A percentile compares a stretch with the other conserved stretches of the same genome.
phyloP scores from a whole-genome alignment of 1,140 invertebrate genomes.

The Triops longicaudatus region DNA sequence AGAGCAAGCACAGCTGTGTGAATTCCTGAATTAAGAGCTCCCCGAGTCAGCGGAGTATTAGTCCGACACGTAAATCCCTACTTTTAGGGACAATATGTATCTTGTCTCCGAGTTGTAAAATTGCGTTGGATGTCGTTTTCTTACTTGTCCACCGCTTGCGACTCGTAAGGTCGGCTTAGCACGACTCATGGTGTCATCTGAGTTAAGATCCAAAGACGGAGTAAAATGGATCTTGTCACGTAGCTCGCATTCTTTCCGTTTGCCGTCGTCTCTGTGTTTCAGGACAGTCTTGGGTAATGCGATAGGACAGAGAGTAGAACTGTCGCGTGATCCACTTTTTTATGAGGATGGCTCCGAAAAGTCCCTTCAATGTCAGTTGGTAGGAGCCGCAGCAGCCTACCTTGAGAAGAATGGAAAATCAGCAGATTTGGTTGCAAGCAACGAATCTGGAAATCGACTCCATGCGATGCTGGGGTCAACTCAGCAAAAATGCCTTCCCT shows the following conservation, averaged over 20 bases:
- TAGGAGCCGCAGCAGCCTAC: too few species aligned
- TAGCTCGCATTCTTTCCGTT: not conserved
- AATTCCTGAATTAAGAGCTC: not conserved
- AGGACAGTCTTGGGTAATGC: not conserved
- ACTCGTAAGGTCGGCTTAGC: not conserved
- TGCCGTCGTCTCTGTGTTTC: not conserved
- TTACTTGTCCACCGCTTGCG: not conserved
- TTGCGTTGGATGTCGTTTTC: constrained; percentile 9
- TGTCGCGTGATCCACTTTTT: too few species aligned
- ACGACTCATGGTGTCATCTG: constrained; percentile 3
- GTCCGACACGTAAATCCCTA: constrained; percentile 1
- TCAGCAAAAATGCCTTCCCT: too few species aligned
- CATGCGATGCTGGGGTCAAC: too few species aligned
- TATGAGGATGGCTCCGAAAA: too few species aligned
- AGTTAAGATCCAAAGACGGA: constrained; percentile 8
- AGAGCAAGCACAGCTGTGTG: constrained; percentile 1
- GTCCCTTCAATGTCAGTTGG: too few species aligned
- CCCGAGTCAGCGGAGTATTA: constrained; percentile 5
- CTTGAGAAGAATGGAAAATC: too few species aligned
- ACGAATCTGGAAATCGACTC: too few species aligned
- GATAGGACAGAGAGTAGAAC: too few species aligned
- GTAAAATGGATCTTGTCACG: not conserved
- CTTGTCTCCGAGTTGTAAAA: not conserved
- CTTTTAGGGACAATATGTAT: not conserved
- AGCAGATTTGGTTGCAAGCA: too few species aligned